Conservation (phyloP, 1,140 invertebrate species). For the Leptestheria dahalacensis region DNA sequence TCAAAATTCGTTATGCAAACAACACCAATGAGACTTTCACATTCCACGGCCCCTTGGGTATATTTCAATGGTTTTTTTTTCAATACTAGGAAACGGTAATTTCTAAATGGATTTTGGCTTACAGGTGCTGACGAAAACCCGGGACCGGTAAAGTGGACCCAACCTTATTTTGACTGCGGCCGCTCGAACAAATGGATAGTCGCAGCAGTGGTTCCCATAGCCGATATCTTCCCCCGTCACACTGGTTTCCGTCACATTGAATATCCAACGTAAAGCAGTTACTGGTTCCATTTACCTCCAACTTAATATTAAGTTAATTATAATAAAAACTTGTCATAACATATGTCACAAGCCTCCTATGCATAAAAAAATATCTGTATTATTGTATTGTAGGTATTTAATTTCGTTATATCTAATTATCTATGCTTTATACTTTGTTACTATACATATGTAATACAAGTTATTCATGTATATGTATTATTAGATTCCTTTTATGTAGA, state of each 20-base stretch:
- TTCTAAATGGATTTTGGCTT: too few species aligned
- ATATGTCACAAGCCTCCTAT: too few species aligned
- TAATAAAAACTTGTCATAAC: too few species aligned
- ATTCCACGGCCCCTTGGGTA: conserved; percentile 90
- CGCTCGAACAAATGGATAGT: conserved; percentile 91
- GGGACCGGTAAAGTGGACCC: conserved; percentile 82
- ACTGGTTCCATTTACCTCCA: too few species aligned
- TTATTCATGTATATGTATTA: too few species aligned
- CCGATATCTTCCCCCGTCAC: conserved; percentile 88
- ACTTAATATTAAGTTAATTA: too few species aligned
- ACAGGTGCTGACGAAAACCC: conserved; percentile 66
- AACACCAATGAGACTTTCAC: conserved; percentile 89
- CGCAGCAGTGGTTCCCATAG: conserved; percentile 79
- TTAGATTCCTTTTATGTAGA: too few species aligned
- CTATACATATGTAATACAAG: too few species aligned
- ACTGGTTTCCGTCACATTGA: conserved; percentile 87
- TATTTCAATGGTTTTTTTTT: background rate
- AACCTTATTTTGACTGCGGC: conserved; percentile 93
- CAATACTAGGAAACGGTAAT: background rate
- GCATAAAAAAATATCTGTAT: too few species aligned
- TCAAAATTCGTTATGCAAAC: conserved; percentile 83
- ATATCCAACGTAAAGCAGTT: conserved; percentile 70
- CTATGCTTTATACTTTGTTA: too few species aligned
- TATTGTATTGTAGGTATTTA: too few species aligned
- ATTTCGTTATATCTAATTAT: too few species aligned